Conservation (phyloP, 2,113 vertebrate genomes). For the Edolisoma coerulescens region DNA sequence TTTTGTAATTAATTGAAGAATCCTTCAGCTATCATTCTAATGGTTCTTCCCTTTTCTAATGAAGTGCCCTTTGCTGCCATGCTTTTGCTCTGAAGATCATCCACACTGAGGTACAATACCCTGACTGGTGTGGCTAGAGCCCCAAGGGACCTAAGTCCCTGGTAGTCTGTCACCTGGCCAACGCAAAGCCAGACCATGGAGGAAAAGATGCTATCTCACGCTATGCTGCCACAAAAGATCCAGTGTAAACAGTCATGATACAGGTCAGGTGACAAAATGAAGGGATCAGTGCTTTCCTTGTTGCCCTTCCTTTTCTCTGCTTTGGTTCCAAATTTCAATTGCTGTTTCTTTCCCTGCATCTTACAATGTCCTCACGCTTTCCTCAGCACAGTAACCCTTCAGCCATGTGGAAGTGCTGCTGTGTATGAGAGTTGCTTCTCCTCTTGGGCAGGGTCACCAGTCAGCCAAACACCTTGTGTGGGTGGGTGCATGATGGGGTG, state of each 20-base stretch:
- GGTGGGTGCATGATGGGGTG: fast-evolving
- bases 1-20: background rate
- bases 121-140: background rate
- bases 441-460: background rate
- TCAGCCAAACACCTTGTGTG: fast-evolving
- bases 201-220: background rate
- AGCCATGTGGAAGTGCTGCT: background rate
- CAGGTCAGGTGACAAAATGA: background rate
- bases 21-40: background rate
- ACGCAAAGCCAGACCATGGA: background rate
- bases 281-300: background rate
- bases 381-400: background rate
- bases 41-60: background rate
- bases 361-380: fast-evolving
- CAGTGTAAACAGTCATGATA: background rate
- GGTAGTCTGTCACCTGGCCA: background rate
- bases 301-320: background rate
- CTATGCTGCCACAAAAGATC: background rate
- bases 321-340: background rate
- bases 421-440: background rate
- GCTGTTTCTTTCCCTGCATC: background rate
- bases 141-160: too few species aligned
- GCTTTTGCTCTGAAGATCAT: background rate
- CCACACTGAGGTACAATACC: background rate
- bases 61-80: background rate